Evolutionary conservation across 2,888 invertebrate genomes (phyloP).

Genomic region (Sycophila texana): DNA sequence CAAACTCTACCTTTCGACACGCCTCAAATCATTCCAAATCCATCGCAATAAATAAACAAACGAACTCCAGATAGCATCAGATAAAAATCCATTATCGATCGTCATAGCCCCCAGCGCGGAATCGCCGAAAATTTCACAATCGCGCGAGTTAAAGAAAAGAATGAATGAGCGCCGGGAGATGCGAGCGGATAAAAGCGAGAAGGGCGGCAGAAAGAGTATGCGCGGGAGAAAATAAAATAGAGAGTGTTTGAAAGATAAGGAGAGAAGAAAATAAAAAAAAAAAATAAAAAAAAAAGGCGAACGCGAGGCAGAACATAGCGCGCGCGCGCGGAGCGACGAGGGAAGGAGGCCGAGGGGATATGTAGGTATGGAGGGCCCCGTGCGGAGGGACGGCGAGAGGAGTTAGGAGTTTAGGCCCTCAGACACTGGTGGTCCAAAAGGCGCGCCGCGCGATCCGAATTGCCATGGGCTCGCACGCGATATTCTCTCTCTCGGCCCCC

Average conservation of each 20-base stretch:
- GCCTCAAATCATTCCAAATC: too few species aligned
- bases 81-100: too few species aligned
- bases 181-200: constrained; percentile 40
- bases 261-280: constrained; percentile 50
- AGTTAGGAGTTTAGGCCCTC: constrained; percentile 11
- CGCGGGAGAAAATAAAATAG: constrained; percentile 53
- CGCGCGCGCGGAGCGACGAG: constrained; percentile 6
- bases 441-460: constrained; percentile 59
- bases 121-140: not conserved
- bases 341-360: constrained; percentile 53
- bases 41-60: too few species aligned
- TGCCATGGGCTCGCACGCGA: constrained; percentile 62
- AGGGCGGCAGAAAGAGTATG: constrained; percentile 23
- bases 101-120: too few species aligned
- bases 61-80: too few species aligned
- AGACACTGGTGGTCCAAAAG: constrained; percentile 63
- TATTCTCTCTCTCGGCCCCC: constrained; percentile 26
- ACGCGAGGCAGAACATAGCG: not conserved
- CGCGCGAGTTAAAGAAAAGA: constrained; percentile 27
- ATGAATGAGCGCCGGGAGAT: constrained; percentile 58
- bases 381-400: constrained; percentile 52
- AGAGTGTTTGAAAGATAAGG: constrained; percentile 51
- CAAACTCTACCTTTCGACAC: too few species aligned
- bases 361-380: constrained; percentile 33
- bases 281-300: constrained; percentile 49